Evolutionary conservation across 1,140 invertebrate genomes (phyloP), one percentile per base, ranked within the genome.

Genomic region (Psix sp.): DNA sequence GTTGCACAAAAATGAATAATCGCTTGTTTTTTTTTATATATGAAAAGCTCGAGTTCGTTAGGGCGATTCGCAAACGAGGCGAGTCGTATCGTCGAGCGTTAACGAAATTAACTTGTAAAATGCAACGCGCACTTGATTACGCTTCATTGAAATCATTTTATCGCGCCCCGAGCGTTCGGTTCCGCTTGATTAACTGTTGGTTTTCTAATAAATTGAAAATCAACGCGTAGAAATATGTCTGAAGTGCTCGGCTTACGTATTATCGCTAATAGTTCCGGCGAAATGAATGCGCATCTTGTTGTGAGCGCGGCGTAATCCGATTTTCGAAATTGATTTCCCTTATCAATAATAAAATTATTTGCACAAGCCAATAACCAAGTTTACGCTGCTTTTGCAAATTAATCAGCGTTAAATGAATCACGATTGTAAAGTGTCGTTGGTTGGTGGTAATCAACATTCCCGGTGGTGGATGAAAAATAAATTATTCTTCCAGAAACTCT

Each of bases 201-300:
- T 63, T 72, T 49, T 43, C 29, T 59, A 52, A 57, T 63, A 63
- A 57, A 63, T 56, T 62, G 51, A 62, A 52, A 68, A 68, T 70
- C 51, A 57, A 43, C 49, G 33, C 49, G 39, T 62, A 54, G 43
- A 56, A 62, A 43, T 48, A 39, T 33, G 21, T 9, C 6, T 13
- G 0, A 26, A 52, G 40, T 20, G n/a, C 16, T 68, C 45, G 17
- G 11, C 24, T 36, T 45, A 40, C 39, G 20, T n/a, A n/a, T n/a
- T n/a, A n/a, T n/a, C n/a, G n/a, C n/a, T n/a, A n/a, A n/a, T n/a
- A n/a, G 21, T 5, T 24, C 21, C 9, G 21, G 21, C 21, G 4
- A 24, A 5, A 24, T 24, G 21, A 9, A 24, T 5, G 7, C n/a
- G 26, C 2, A 29, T 29, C n/a, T 29, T 29, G 6, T 29, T n/a